phyloP scores from a whole-genome alignment of 1,140 invertebrate genomes.

The Drosophila ficusphila region DNA sequence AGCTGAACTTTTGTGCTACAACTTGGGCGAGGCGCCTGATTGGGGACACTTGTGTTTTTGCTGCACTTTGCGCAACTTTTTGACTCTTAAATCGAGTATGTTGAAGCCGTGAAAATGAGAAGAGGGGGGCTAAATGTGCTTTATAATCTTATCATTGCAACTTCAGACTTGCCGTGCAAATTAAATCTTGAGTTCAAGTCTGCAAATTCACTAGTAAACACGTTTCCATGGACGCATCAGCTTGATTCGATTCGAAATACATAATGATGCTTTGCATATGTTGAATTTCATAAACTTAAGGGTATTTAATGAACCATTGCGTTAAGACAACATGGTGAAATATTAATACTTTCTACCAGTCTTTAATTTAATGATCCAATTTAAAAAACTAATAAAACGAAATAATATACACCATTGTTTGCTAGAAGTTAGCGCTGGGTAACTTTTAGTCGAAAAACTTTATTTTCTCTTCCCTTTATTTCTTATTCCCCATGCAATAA shows the following conservation, averaged over 20 bases:
- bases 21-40: conserved; percentile 23
- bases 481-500: conserved; percentile 44
- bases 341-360: too few relatives aligned
- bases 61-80: conserved; percentile 23
- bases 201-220: conserved; percentile 17
- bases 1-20: conserved; percentile 28
- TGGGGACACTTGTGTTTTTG: conserved; percentile 22
- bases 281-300: neutral
- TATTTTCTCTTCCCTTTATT: neutral
- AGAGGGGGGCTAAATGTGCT: conserved; percentile 26
- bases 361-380: too few relatives aligned
- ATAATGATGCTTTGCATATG: too few relatives aligned
- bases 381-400: neutral
- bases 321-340: too few relatives aligned
- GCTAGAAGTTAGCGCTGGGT: neutral
- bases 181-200: conserved; percentile 27
- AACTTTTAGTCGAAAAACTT: neutral
- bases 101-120: conserved; percentile 6
- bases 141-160: conserved; percentile 71
- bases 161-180: conserved; percentile 53
- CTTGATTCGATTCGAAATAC: neutral
- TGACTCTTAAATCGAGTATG: conserved; percentile 16
- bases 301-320: too few relatives aligned
- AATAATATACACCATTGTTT: too few relatives aligned
- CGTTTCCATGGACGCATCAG: neutral